Percentiles rank a stretch among this genome's conserved stretches.
These are phyloP conservation scores for Montipora capricornis DNA, from an alignment of 64 coral and sea anemone species.

Conservation along the genomic window DNA sequence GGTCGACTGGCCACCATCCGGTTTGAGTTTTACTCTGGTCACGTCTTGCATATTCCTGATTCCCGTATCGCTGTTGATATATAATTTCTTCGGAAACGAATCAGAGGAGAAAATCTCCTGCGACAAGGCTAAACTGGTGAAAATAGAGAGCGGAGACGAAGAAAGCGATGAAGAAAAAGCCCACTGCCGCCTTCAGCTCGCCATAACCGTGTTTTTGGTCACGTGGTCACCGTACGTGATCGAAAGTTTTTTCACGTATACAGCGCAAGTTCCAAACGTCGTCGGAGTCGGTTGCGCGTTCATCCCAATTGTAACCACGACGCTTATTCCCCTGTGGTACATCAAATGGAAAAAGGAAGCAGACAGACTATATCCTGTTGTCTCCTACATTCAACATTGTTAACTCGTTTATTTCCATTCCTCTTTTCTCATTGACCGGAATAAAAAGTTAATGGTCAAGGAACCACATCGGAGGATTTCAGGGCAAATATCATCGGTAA, in stretches of 20 bases:
- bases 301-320: slow-evolving; percentile 89
- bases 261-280: slow-evolving; percentile 74
- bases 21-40: slow-evolving; percentile 77
- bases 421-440: background rate
- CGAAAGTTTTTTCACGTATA: slow-evolving; percentile 89
- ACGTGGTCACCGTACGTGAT: slow-evolving; percentile 95
- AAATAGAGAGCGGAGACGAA: slow-evolving; percentile 43
- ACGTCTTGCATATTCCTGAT: slow-evolving; percentile 90
- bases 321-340: slow-evolving; percentile 91
- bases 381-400: slow-evolving; percentile 18
- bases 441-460: too few species aligned
- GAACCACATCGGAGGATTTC: too few species aligned
- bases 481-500: too few species aligned
- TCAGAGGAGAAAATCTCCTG: slow-evolving; percentile 22
- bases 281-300: slow-evolving; percentile 91
- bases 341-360: slow-evolving; percentile 72
- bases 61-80: slow-evolving; percentile 87
- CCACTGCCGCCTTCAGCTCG: slow-evolving; percentile 76
- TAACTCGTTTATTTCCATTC: background rate
- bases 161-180: slow-evolving; percentile 39
- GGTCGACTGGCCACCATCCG: slow-evolving; percentile 93
- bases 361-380: background rate
- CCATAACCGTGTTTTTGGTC: slow-evolving; percentile 82
- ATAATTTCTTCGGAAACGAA: slow-evolving; percentile 73
- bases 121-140: slow-evolving; percentile 57